Evolutionary conservation across 2,888 invertebrate species (phyloP).

Genomic region (Cerceris rybyensis): DNA sequence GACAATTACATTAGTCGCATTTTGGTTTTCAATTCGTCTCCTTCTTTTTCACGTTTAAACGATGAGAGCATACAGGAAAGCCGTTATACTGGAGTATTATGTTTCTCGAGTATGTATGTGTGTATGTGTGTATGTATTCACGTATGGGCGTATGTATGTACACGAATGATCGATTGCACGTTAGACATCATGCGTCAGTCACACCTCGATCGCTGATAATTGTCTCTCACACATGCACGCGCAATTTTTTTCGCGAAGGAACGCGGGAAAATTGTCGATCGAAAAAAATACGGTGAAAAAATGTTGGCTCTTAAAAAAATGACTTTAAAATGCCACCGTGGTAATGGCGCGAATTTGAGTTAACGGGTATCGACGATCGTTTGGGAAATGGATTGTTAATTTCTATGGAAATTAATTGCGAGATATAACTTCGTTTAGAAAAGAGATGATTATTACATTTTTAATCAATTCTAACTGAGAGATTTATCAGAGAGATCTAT

Average conservation of each 20-base stretch:
- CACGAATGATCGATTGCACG: constrained; percentile 33
- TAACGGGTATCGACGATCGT: too few relatives aligned
- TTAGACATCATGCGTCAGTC: constrained; percentile 25
- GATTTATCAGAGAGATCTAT: too few relatives aligned
- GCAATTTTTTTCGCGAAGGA: constrained; percentile 19
- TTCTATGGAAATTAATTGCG: too few relatives aligned
- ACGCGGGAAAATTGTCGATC: neutral
- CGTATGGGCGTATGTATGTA: constrained; percentile 28
- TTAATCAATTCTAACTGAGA: too few relatives aligned
- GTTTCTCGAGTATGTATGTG: constrained; percentile 33
- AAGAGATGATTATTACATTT: too few relatives aligned
- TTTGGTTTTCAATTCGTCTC: constrained; percentile 5
- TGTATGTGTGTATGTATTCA: constrained; percentile 3
- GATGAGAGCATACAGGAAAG: constrained; percentile 51
- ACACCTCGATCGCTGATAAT: constrained; percentile 22
- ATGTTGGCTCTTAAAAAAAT: constrained; percentile 10
- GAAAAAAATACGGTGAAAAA: constrained; percentile 4
- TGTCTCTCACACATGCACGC: constrained; percentile 14
- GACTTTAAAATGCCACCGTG: neutral
- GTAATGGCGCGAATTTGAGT: neutral
- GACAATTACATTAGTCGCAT: neutral
- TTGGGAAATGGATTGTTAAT: too few relatives aligned
- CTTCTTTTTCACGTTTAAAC: constrained; percentile 21
- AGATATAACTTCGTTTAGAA: too few relatives aligned
- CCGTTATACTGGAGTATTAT: constrained; percentile 53